Evolutionary conservation across 2,113 vertebrate genomes (phyloP).

Genomic region (Hemicordylus capensis): DNA sequence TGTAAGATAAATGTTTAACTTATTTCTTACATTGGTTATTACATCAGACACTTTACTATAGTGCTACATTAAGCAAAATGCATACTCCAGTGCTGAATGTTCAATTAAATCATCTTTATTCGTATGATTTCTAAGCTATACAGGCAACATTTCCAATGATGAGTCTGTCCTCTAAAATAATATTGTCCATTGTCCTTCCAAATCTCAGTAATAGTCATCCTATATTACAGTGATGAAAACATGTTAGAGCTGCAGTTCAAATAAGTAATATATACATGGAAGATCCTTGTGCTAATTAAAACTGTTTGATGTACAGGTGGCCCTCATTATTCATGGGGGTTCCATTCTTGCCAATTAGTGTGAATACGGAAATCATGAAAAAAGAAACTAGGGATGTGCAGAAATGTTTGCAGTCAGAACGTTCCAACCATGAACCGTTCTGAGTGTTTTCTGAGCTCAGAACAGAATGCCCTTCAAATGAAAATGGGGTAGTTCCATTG

Average conservation of each 20-base stretch:
- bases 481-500: no score
- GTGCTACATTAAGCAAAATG: neutral
- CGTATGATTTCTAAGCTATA: neutral
- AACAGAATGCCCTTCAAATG: no score
- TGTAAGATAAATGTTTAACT: neutral
- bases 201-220: neutral
- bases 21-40: neutral
- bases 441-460: no score
- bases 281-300: neutral
- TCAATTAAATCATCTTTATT: constrained; percentile 10
- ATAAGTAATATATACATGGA: neutral
- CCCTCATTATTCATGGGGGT: no score
- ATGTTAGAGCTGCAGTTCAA: neutral
- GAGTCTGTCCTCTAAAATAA: neutral
- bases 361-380: no score
- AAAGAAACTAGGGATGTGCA: no score
- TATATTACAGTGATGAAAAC: neutral
- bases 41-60: neutral
- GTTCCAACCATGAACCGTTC: no score
- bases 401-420: no score
- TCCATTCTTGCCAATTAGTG: no score
- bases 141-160: accelerated
- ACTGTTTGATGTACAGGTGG: no score
- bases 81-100: accelerated
- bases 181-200: neutral